Conservation (phyloP, 1,140 invertebrate genomes). For the Scaptodrosophila lebanonensis region DNA sequence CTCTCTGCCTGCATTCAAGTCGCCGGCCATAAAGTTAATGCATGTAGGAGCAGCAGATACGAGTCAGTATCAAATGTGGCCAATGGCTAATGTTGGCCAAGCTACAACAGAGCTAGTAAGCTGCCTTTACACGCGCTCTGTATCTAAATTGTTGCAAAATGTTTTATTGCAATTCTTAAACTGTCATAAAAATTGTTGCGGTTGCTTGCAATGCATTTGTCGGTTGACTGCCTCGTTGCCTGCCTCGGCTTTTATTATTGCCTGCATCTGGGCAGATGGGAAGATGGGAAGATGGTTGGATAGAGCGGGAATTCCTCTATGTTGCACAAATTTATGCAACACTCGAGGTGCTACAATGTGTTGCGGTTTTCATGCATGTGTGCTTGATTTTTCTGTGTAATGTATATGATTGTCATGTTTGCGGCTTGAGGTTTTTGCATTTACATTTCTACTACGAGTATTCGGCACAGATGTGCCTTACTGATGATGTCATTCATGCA, state of each 20-base stretch:
- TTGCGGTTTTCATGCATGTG: slow-evolving; percentile 31
- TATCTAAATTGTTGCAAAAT: slow-evolving; percentile 71
- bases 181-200: slow-evolving; percentile 57
- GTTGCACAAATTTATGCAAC: slow-evolving; percentile 25
- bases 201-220: slow-evolving; percentile 49
- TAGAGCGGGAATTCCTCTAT: too few relatives aligned
- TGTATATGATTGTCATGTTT: slow-evolving; percentile 64
- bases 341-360: slow-evolving; percentile 36
- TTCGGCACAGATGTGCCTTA: too few relatives aligned
- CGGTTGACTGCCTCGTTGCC: slow-evolving; percentile 59
- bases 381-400: slow-evolving; percentile 20
- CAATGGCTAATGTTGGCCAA: neutral
- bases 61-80: slow-evolving; percentile 3
- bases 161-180: slow-evolving; percentile 66
- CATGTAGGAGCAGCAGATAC: slow-evolving; percentile 46
- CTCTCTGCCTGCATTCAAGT: too few relatives aligned
- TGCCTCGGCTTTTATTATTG: too few relatives aligned
- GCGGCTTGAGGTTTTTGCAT: slow-evolving; percentile 42
- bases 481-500: too few relatives aligned
- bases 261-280: too few relatives aligned
- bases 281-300: too few relatives aligned
- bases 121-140: slow-evolving; percentile 13
- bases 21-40: slow-evolving; percentile 49
- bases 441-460: too few relatives aligned
- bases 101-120: neutral